Evolutionary conservation across 2,797 vertebrate species (phyloP), one percentile per base, ranked within the genome.

Genomic region (Anolis apletophallus): DNA sequence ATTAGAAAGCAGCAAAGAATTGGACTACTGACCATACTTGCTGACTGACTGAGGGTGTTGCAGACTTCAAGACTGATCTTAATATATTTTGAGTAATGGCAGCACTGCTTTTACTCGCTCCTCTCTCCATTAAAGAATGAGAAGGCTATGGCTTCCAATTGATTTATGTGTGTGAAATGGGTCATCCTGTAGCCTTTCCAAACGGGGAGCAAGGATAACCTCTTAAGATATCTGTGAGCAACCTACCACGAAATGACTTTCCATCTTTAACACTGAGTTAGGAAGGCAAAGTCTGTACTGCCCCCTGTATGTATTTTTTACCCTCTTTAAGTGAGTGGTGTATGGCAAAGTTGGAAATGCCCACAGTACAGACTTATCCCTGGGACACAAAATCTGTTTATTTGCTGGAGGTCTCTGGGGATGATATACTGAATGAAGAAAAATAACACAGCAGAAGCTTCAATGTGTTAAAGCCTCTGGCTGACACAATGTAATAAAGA

Each of bases 341-440:
- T 32, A 71, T 73, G 54, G 57, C 32, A 81, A 50, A 57, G 21
- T 80, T 88, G 67, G 72, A 59, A 64, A 84, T 81, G 21, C 40
- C 55, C 36, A 88, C 81, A 86, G 80, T 19, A 40, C 34, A 89
- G 77, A 87, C 40, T 83, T 36, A 84, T 23, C 16, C 5, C n/a
- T 26, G 76, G 87, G 55, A 73, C 84, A 90, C 71, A 81, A 80
- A 87, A 86, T 84, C 54, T 86, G 2, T 90, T 94, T 91, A 67
- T 54, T 73, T 64, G 81, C 32, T 1, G 40, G 1, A 68, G 17
- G 54, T 92, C 84, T 92, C 84, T 81, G 46, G 87, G 64, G 64
- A 75, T 83, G 72, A 88, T 73, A 72, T 59, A 88, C 29, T 88
- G 91, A 93, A 91, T 86, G 85, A 93, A 92, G 88, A 90, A 91